Evolutionary conservation across 1,140 invertebrate species (phyloP).

Genomic region (Dreissena polymorpha): DNA sequence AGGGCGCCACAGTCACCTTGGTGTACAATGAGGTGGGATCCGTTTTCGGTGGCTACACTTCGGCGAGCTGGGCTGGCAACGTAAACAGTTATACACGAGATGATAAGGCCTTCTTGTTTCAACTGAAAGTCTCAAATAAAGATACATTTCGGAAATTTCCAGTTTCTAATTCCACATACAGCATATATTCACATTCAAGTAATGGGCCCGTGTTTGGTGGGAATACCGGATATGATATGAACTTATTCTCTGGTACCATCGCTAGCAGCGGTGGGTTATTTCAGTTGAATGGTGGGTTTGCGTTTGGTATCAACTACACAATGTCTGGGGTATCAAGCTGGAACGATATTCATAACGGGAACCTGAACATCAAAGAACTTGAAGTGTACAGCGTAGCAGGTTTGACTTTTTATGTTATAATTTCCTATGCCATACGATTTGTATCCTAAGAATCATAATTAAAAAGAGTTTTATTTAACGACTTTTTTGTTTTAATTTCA

Average conservation of each 20-base stretch:
- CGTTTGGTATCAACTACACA: neutral
- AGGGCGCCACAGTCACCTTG: neutral
- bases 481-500: too few relatives aligned
- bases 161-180: neutral
- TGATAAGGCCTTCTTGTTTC: slow-evolving; percentile 53
- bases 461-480: too few relatives aligned
- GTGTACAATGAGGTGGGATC: neutral
- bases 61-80: neutral
- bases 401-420: too few relatives aligned
- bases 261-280: neutral
- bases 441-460: too few relatives aligned
- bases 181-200: neutral
- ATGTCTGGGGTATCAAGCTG: neutral
- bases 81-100: neutral
- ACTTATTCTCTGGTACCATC: slow-evolving; percentile 7
- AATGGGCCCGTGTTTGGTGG: slow-evolving; percentile 57
- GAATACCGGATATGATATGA: slow-evolving; percentile 15
- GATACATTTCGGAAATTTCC: neutral
- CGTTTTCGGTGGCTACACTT: neutral
- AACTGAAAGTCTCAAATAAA: neutral
- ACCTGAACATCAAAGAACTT: neutral
- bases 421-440: too few relatives aligned
- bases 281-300: slow-evolving; percentile 5
- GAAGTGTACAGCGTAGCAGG: neutral
- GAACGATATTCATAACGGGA: too few relatives aligned